Evolutionary conservation across 2,888 invertebrate species (phyloP).

Genomic region (Micoletzkya japonica): DNA sequence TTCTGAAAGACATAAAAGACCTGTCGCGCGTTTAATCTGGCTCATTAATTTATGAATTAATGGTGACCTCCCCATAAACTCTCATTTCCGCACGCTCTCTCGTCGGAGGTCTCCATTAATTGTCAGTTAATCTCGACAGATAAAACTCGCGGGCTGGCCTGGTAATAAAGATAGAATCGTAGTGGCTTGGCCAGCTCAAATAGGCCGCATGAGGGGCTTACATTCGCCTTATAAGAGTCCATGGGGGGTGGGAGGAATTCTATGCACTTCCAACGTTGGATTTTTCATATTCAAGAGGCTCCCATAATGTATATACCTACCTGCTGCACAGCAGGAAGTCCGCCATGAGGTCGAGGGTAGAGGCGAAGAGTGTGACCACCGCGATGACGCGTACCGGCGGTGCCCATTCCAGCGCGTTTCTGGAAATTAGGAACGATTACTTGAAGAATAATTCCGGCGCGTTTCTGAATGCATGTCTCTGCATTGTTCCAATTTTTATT

Average conservation of each 20-base stretch:
- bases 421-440: constrained; percentile 34
- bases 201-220: no score
- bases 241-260: constrained; percentile 21
- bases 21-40: no score
- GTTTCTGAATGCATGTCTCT: no score
- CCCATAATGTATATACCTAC: constrained; percentile 24
- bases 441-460: not conserved
- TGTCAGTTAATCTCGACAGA: no score
- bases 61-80: not conserved
- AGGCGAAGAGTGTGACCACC: constrained; percentile 59
- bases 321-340: constrained; percentile 61
- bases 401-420: constrained; percentile 61
- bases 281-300: no score
- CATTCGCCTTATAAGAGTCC: no score
- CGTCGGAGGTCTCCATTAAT: no score
- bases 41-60: not conserved
- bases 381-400: constrained; percentile 62
- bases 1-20: constrained; percentile 38
- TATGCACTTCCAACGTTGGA: not conserved
- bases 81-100: no score
- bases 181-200: no score
- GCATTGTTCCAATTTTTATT: no score
- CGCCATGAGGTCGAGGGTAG: constrained; percentile 62
- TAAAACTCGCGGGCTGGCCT: no score
- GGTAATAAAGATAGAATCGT: not conserved